Conservation (phyloP, 2,888 invertebrate species). For the Chaitophorus viminalis region DNA sequence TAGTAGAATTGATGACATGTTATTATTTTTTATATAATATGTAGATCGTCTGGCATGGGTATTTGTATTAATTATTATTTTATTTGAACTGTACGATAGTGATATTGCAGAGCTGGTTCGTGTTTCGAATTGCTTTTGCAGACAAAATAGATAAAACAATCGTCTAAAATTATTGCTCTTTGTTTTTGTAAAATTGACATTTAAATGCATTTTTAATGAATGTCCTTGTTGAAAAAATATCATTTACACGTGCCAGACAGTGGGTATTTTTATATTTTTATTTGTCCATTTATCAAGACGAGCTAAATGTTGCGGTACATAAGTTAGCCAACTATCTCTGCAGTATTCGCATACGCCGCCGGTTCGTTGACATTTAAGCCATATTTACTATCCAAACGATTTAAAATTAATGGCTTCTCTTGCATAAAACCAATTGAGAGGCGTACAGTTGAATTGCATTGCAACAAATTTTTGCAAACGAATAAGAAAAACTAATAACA, state of each 20-base stretch:
- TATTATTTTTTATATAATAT: neutral
- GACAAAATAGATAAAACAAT: neutral
- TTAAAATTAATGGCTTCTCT: neutral
- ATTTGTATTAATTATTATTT: neutral
- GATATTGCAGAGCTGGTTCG: neutral
- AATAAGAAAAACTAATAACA: neutral
- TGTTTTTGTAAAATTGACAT: neutral
- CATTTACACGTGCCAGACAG: neutral
- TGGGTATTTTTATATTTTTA: constrained; percentile 27
- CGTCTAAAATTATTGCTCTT: neutral
- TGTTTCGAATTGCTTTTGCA: neutral
- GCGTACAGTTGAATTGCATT: neutral
- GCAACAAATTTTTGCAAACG: neutral
- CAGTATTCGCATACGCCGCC: neutral
- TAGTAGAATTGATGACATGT: neutral
- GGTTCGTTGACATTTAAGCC: neutral
- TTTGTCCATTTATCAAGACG: constrained; percentile 24
- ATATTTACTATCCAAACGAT: neutral
- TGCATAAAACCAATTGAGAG: neutral
- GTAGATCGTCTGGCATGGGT: neutral
- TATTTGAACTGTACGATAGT: neutral
- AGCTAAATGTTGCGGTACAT: neutral
- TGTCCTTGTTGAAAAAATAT: neutral
- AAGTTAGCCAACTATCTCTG: neutral
- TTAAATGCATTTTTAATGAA: neutral